Conservation (phyloP, 2,888 invertebrate species). For the Drosophila melanocephala region DNA sequence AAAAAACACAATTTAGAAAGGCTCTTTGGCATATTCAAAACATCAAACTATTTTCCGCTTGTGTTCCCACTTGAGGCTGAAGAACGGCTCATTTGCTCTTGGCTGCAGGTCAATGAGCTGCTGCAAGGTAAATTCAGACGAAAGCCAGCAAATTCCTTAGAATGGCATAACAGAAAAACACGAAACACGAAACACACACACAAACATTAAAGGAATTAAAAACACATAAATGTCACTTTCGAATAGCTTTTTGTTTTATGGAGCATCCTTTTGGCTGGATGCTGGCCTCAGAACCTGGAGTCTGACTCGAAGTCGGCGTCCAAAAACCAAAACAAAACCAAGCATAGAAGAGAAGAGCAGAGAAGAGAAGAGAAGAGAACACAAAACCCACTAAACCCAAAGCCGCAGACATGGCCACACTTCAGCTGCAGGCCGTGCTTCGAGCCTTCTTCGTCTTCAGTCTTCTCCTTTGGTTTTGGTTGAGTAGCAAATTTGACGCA, state of each 20-base stretch:
- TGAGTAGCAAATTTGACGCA: conserved; percentile 71
- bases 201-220: conserved; percentile 66
- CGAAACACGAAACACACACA: conserved; percentile 18
- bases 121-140: conserved; percentile 68
- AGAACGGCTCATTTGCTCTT: conserved; percentile 7
- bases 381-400: conserved; percentile 43
- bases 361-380: conserved; percentile 36
- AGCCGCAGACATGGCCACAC: conserved; percentile 69
- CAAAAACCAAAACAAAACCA: conserved; percentile 32
- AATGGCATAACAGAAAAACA: conserved; percentile 54
- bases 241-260: conserved; percentile 78
- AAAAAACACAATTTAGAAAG: not conserved
- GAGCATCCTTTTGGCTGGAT: conserved; percentile 58
- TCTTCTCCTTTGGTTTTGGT: conserved; percentile 23
- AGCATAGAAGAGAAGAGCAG: conserved; percentile 28
- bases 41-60: conserved; percentile 31
- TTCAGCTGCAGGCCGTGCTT: conserved; percentile 60
- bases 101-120: conserved; percentile 69
- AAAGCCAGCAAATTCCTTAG: conserved; percentile 63
- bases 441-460: conserved; percentile 7
- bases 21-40: not conserved
- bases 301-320: conserved; percentile 6
- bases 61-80: not conserved
- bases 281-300: conserved; percentile 14
- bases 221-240: conserved; percentile 80